These are phyloP conservation scores for Meriones psammophilus DNA, from an alignment of 2,797 vertebrate species.

Conservation along the genomic window DNA sequence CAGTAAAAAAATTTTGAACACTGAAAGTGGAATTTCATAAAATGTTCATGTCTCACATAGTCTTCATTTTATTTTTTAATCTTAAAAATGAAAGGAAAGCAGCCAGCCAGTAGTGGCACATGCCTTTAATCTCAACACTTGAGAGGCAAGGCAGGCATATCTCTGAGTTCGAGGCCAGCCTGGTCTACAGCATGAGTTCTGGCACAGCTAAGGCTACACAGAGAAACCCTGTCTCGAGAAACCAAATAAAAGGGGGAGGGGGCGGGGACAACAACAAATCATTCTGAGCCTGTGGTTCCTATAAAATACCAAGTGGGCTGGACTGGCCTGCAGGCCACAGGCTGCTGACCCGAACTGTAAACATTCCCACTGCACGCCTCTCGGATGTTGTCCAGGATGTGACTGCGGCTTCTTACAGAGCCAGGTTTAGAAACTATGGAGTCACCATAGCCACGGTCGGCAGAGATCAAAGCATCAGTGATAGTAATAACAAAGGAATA, in stretches of 20 bases:
- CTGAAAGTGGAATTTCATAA: constrained; percentile 19
- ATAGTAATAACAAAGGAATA: not conserved
- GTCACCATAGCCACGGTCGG: not conserved
- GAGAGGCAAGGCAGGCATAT: no score
- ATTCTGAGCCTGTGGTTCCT: not conserved
- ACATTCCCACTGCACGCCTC: not conserved
- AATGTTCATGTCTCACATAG: not conserved
- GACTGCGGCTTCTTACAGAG: constrained; percentile 18
- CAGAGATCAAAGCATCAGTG: not conserved
- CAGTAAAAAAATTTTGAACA: constrained; percentile 34
- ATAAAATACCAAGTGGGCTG: not conserved
- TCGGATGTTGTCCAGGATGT: not conserved
- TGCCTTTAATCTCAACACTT: no score
- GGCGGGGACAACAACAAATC: not conserved
- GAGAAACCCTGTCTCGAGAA: no score
- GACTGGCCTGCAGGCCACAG: not conserved
- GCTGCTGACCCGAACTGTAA: not conserved
- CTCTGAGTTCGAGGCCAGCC: no score
- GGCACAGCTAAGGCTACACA: no score
- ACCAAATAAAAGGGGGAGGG: no score
- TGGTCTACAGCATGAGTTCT: no score
- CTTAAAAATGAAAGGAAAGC: not conserved
- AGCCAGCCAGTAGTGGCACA: no score
- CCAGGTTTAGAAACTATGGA: not conserved
- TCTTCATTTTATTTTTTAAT: not conserved